Base-by-base conservation (phyloP, 2,888 invertebrate genomes). In the Sphecodes monilicornis region DNA sequence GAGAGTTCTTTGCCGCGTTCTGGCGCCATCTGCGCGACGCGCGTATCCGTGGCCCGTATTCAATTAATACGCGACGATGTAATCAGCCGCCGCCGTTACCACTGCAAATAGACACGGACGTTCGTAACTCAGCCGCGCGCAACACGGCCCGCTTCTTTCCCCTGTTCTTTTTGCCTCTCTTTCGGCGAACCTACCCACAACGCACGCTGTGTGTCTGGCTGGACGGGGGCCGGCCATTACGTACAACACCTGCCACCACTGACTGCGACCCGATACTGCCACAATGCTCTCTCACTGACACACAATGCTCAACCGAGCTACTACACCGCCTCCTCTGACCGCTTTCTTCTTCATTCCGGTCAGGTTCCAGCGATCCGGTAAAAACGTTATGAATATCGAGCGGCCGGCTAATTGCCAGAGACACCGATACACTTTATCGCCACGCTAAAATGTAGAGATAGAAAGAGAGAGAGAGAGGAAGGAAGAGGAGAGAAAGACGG, bases 181-280 rank as follows among this genome's bases (percentile, higher is more conserved):
- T 32, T 87, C 85, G 88, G 87, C 85, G 76, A 90, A 89, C 89
- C 91, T 91, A 90, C 88, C 80, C 72, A 80, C 84, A 36, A 82
- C 76, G 78, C 85, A 36, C 66, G 22, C 36, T 66, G 78, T 79
- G 84, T 85, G 86, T 81, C 85, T 76, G 83, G 73, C 90, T 32
- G 75, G 77, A 90, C 90, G 90, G 92, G 66, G 68, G 94, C 94
- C 84, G 94, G 94, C 94, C 94, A 93, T 93, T 88, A 86, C 87
- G 85, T 77, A 82, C 89, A 93, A 91, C 94, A 94, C 94, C 94
- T 94, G 94, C 94, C 93, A 92, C 91, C 90, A 90, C 90, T 90
- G 84, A n/a, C 86, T 80, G 88, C 88, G 90, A 89, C 89, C 90
- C 88, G 90, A 86, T 92, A 86, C 92, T 90, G 89, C 92, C 91